phyloP scores from a whole-genome alignment of 2,888 invertebrate genomes.

The Sinohyriopsis cumingii region DNA sequence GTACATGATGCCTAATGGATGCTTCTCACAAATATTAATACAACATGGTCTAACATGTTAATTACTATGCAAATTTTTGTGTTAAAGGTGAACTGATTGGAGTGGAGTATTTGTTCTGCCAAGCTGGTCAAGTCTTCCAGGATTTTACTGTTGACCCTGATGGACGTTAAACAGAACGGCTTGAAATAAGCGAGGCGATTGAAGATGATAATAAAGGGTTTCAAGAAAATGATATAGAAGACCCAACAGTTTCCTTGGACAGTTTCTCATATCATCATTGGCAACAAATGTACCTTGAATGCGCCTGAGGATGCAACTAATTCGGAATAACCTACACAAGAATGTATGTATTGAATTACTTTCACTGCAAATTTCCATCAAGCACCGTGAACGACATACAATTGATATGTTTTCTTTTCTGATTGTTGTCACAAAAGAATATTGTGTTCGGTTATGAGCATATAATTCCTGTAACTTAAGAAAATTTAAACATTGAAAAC shows the following conservation, averaged over 20 bases:
- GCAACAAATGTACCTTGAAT: neutral
- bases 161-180: conserved; percentile 6
- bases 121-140: conserved; percentile 22
- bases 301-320: too few species aligned
- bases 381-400: too few species aligned
- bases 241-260: neutral
- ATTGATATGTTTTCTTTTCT: too few species aligned
- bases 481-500: too few species aligned
- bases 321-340: too few species aligned
- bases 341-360: too few species aligned
- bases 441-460: too few species aligned
- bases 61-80: neutral
- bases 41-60: neutral
- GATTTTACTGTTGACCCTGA: neutral
- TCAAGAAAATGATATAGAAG: conserved; percentile 8
- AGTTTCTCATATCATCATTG: neutral
- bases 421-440: too few species aligned
- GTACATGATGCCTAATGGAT: neutral
- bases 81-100: conserved; percentile 36
- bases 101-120: conserved; percentile 33
- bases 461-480: too few species aligned
- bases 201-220: conserved; percentile 34
- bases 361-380: too few species aligned
- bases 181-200: conserved; percentile 3
- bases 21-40: neutral